These are phyloP conservation scores for Astur gentilis DNA, from an alignment of 2,113 vertebrate genomes.

Conservation along the genomic window DNA sequence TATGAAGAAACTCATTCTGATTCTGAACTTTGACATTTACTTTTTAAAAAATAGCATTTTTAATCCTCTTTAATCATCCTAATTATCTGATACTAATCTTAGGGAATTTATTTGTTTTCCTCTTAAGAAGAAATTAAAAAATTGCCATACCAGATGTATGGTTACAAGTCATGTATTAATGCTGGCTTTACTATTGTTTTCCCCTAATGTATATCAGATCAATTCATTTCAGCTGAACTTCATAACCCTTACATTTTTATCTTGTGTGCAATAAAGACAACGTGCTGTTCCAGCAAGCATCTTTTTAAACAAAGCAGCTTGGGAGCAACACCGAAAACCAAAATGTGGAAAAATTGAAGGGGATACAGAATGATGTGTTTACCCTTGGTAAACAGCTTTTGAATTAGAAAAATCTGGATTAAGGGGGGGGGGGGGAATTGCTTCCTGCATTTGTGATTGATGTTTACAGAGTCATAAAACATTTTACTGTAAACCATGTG, in stretches of 20 bases:
- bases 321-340: neutral
- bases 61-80: neutral
- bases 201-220: neutral
- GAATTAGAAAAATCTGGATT: constrained; percentile 49
- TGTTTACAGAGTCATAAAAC: constrained; percentile 31
- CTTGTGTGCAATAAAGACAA: neutral
- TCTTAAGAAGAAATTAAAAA: neutral
- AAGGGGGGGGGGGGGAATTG: fast-evolving
- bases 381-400: neutral
- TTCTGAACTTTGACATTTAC: neutral
- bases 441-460: neutral
- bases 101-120: neutral
- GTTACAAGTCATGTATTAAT: neutral
- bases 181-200: neutral
- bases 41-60: neutral
- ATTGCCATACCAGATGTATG: neutral
- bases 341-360: neutral
- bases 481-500: neutral
- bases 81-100: neutral
- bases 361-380: constrained; percentile 29
- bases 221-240: neutral
- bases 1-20: neutral
- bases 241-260: neutral
- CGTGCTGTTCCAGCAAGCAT: neutral
- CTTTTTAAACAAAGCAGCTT: neutral